A percentile compares a stretch with the other conserved stretches of the same genome.
phyloP scores from a whole-genome alignment of 2,113 vertebrate genomes.

The Lepisosteus oculatus region DNA sequence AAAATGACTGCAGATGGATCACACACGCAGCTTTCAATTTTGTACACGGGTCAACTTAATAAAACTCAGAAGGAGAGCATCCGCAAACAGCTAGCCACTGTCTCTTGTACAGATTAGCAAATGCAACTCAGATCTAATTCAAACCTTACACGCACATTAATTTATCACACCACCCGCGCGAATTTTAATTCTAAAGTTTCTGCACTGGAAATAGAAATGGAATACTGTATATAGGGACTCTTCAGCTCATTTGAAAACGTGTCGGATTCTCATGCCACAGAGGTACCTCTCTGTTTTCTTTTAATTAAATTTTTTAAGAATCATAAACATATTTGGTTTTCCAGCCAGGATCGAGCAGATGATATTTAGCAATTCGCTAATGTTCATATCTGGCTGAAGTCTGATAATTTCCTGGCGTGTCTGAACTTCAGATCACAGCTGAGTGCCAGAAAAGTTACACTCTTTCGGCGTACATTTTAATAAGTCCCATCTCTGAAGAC shows the following conservation, averaged over 20 bases:
- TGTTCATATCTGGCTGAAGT: no score
- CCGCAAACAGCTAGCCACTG: conserved; percentile 60
- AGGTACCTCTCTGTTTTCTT: no score
- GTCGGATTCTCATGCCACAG: no score
- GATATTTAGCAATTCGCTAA: no score
- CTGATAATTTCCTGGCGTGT: no score
- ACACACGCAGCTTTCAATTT: conserved; percentile 63
- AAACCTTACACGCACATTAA: conserved; percentile 28
- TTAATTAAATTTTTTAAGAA: no score
- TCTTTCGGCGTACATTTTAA: neutral
- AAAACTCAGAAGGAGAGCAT: conserved; percentile 66
- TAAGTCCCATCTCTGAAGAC: no score
- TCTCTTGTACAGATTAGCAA: conserved; percentile 52
- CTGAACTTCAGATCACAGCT: no score
- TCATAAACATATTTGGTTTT: no score
- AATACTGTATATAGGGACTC: neutral
- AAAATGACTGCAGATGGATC: conserved; percentile 61
- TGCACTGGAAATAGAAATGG: neutral
- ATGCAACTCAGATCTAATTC: conserved; percentile 27
- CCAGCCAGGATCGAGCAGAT: no score
- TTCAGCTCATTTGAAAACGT: no score
- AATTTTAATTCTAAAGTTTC: conserved; percentile 6
- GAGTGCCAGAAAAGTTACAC: neutral
- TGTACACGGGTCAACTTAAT: conserved; percentile 61
- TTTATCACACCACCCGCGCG: neutral